Percentiles rank a stretch among this genome's conserved stretches.
phyloP scores from a whole-genome alignment of 2,888 invertebrate species.

The Lasioglossum oenotherae region DNA sequence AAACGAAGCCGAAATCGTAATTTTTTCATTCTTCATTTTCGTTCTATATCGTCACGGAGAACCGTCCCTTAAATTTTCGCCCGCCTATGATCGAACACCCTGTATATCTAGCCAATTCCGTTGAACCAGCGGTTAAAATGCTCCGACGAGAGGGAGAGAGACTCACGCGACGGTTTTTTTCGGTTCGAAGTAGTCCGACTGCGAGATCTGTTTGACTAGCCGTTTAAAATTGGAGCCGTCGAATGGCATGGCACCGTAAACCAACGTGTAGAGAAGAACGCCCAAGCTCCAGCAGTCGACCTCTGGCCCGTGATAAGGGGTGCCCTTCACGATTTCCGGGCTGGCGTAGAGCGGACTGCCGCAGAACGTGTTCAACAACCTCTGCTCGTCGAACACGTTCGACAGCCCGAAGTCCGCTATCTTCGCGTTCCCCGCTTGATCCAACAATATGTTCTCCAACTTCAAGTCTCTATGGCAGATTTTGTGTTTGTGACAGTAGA shows the following conservation, averaged over 20 bases:
- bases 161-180: slow-evolving; percentile 95
- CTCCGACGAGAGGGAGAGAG: not conserved
- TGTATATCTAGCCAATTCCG: not conserved
- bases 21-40: too few species aligned
- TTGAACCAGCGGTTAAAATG: not conserved
- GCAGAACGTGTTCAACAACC: slow-evolving; percentile 95
- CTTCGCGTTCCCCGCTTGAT: slow-evolving; percentile 97
- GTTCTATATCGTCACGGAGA: too few species aligned
- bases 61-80: too few species aligned
- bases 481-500: slow-evolving; percentile 99
- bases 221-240: slow-evolving; percentile 99
- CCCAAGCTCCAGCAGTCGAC: slow-evolving; percentile 98
- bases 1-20: too few species aligned
- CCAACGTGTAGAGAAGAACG: slow-evolving; percentile 97
- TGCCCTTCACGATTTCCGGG: slow-evolving; percentile 98
- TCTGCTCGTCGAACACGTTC: slow-evolving; percentile 96
- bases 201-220: slow-evolving; percentile 97
- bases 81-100: too few species aligned
- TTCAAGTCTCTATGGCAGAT: slow-evolving; percentile 98
- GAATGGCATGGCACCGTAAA: slow-evolving; percentile 99
- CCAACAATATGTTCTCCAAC: slow-evolving; percentile 96
- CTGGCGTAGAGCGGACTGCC: slow-evolving; percentile 98
- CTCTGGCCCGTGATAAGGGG: slow-evolving; percentile 98
- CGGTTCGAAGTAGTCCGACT: slow-evolving; percentile 99
- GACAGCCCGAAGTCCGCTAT: slow-evolving; percentile 99